Percentiles rank a stretch among this genome's conserved stretches.
Evolutionary conservation across 1,140 invertebrate genomes (phyloP).

Genomic region (Melipona quadrifasciata): DNA sequence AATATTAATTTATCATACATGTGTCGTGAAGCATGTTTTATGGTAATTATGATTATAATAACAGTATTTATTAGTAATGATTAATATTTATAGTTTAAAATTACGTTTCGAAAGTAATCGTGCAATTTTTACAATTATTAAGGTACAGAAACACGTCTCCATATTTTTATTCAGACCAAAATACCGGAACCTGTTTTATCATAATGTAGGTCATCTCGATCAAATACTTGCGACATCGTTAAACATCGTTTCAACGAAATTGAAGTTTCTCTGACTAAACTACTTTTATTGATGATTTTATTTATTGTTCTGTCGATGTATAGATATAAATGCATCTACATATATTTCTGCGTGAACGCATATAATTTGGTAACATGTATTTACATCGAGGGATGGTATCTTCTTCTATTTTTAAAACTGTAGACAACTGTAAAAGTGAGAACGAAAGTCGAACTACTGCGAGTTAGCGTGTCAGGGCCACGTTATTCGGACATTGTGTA

Average conservation of each 20-base stretch:
- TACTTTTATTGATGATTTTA: conserved; percentile 12
- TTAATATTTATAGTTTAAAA: not conserved
- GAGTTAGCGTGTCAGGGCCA: conserved; percentile 75
- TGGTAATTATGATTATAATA: not conserved
- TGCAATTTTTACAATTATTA: not conserved
- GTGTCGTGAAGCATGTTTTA: not conserved
- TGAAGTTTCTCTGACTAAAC: conserved; percentile 12
- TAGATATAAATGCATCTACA: not conserved
- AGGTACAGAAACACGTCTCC: conserved; percentile 3
- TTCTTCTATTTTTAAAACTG: conserved; percentile 48
- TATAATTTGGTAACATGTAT: conserved; percentile 18
- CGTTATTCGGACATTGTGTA: conserved; percentile 3
- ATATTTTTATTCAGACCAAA: conserved; percentile 48
- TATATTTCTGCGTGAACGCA: not conserved
- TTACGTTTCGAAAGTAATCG: not conserved
- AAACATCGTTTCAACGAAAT: conserved; percentile 44
- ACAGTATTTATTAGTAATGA: not conserved
- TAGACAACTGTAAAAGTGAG: conserved; percentile 74
- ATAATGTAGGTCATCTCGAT: conserved; percentile 60
- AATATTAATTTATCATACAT: not conserved
- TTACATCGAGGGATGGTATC: conserved; percentile 16
- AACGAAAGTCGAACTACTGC: conserved; percentile 73
- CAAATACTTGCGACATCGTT: conserved; percentile 54
- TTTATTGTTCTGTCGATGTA: not conserved
- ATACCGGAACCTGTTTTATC: conserved; percentile 58